Evolutionary conservation across 2,888 invertebrate species (phyloP).

Genomic region (Spodoptera exigua): DNA sequence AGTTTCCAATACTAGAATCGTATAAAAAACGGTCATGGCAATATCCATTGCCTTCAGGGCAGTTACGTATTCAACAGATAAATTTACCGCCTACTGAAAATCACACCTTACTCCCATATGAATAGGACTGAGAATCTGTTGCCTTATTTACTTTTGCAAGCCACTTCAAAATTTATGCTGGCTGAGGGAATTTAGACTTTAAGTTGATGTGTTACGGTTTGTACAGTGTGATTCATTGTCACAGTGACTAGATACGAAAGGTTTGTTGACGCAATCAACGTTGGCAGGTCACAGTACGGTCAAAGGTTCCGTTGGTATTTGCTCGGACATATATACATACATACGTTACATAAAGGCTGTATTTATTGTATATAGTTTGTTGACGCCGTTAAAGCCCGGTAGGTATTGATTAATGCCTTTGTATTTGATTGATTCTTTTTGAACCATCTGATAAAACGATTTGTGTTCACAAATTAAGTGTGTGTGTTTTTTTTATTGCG

Average conservation of each 20-base stretch:
- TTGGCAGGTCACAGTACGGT: conserved; percentile 60
- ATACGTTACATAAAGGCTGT: conserved; percentile 9
- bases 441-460: no score
- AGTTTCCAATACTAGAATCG: conserved; percentile 67
- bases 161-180: conserved; percentile 11
- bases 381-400: conserved; percentile 23
- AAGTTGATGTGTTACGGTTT: conserved; percentile 21
- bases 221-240: conserved; percentile 11
- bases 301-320: conserved; percentile 56
- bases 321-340: conserved; percentile 37
- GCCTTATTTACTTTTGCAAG: conserved; percentile 2
- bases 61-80: conserved; percentile 65
- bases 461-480: no score
- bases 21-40: conserved; percentile 75
- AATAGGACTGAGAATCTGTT: conserved; percentile 32
- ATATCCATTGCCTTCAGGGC: conserved; percentile 76
- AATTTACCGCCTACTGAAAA: conserved; percentile 34
- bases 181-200: conserved; percentile 23
- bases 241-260: conserved; percentile 43
- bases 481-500: no score
- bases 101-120: not conserved
- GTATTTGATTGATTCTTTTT: not conserved
- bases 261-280: conserved; percentile 65
- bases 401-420: conserved; percentile 29
- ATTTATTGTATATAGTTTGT: conserved; percentile 36